phyloP scores from a whole-genome alignment of 2,888 invertebrate species.

The Brachycybe producta region DNA sequence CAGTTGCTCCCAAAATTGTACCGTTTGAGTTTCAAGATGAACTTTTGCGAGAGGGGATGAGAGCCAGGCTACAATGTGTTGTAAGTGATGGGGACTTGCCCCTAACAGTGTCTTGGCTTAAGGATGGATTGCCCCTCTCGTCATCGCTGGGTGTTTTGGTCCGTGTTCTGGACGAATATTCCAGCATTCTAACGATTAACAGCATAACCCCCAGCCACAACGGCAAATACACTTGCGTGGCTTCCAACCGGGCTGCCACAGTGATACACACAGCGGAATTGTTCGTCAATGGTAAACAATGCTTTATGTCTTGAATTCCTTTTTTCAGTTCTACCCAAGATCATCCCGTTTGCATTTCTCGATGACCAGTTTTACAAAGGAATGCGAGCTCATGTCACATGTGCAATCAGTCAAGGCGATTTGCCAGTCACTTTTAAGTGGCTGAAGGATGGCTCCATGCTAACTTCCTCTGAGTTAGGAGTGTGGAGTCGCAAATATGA shows the following conservation, averaged over 20 bases:
- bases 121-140: conserved; percentile 38
- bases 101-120: conserved; percentile 51
- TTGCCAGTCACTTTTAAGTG: conserved; percentile 31
- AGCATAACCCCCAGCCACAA: conserved; percentile 10
- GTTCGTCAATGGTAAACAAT: conserved; percentile 14
- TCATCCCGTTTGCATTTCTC: conserved; percentile 16
- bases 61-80: conserved; percentile 18
- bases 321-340: conserved; percentile 16
- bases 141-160: conserved; percentile 1
- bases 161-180: conserved; percentile 11
- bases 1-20: conserved; percentile 14
- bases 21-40: conserved; percentile 13
- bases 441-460: conserved; percentile 31
- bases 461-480: conserved; percentile 25
- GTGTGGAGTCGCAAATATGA: conserved; percentile 26
- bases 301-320: conserved; percentile 7
- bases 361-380: conserved; percentile 18
- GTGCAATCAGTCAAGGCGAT: conserved; percentile 25
- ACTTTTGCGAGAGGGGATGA: conserved; percentile 12
- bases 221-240: conserved; percentile 13
- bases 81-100: conserved; percentile 31
- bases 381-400: conserved; percentile 17
- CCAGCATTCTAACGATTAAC: conserved; percentile 15
- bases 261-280: conserved; percentile 12
- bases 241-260: conserved; percentile 14